Base-by-base conservation (phyloP, 1,140 invertebrate genomes). In the Bombus fervidus region DNA sequence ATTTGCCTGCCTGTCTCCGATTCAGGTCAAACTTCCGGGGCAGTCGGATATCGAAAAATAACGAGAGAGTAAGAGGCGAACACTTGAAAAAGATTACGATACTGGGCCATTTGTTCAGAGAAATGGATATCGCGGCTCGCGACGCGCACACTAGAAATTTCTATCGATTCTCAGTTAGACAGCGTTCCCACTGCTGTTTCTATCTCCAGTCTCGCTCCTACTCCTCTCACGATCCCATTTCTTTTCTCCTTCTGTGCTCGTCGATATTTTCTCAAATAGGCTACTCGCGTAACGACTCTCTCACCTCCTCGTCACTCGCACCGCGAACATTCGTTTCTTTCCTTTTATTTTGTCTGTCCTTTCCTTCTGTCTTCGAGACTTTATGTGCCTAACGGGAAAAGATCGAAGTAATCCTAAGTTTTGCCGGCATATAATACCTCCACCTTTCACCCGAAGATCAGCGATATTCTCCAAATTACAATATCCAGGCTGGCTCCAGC, bases 141-240 rank as follows among this genome's bases (percentile, higher is more conserved):
- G 85, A 81, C 85, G 85, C 79, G 57, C 71, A 80, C 71, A 25
- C 53, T 87, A 71, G 76, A 90, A 90, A 90, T 90, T 90, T 87
- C 80, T 90, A 90, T 90, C 87, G 89, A 90, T 90, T 90, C 72
- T 90, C 88, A 79, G 89, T 90, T 90, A 90, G 88, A 59, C 82
- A 75, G 41, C 62, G 86, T 87, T 90, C 76, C 76, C 86, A 22
- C 8, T 72, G 66, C 68, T 66, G 82, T 87, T 87, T 90, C 73
- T 71, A 68, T 83, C 69, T n/a, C 22, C 57, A 43, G 12, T 41
- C 66, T 77, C 34, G 31, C 47, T 41, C 62, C 59, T 34, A 6
- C 8, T 69, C 15, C n/a, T 47, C n/a, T 68, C 39, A 62, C 37
- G 37, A 37, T 37, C 59, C 41, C 59, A 37, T 22, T 66, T 37